These are phyloP conservation scores for Ginglymostoma cirratum DNA, from an alignment of 2,113 vertebrate genomes.

Conservation along the genomic window DNA sequence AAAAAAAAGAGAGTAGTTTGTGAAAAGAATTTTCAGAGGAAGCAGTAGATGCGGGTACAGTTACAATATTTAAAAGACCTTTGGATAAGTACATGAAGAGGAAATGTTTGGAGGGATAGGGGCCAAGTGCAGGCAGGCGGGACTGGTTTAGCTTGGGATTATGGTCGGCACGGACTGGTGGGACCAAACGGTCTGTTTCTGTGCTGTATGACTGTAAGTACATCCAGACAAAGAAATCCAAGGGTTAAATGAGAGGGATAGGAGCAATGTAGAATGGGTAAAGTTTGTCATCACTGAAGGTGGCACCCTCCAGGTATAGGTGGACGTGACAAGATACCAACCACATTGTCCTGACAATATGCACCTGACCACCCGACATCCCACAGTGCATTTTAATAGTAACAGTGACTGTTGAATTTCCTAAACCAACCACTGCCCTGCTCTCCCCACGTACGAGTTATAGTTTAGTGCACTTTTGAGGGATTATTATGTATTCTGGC, in stretches of 20 bases:
- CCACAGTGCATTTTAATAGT: neutral
- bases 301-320: neutral
- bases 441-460: neutral
- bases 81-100: no score
- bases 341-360: no score
- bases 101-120: no score
- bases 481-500: neutral
- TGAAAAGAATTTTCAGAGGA: no score
- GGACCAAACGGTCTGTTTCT: no score
- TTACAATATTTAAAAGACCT: no score
- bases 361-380: neutral
- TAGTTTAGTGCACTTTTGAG: neutral
- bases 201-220: neutral
- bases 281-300: neutral
- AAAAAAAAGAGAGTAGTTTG: no score
- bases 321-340: neutral
- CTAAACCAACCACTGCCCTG: neutral
- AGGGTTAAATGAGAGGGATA: neutral
- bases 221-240: neutral
- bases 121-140: no score
- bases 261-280: neutral
- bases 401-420: neutral
- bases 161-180: no score
- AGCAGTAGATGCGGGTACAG: no score
- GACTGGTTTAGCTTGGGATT: no score